A percentile compares a stretch with the other conserved stretches of the same genome.
Evolutionary conservation across 2,797 vertebrate genomes (phyloP).

Genomic region (Sebastes kiyomatsui): DNA sequence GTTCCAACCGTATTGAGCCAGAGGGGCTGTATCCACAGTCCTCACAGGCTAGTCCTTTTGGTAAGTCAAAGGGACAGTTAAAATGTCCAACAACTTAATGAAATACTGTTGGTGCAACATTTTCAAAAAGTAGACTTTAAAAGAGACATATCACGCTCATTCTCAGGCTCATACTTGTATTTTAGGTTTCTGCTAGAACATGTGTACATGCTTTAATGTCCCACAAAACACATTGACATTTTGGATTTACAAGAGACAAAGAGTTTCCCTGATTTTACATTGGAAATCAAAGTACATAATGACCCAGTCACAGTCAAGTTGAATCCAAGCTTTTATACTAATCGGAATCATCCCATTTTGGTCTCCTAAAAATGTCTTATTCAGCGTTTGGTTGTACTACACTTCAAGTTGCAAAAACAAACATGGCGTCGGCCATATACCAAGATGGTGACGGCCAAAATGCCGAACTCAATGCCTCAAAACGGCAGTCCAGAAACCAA

Average conservation of each 20-base stretch:
- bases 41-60: background rate
- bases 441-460: too few relatives aligned
- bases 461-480: too few relatives aligned
- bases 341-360: slow-evolving; percentile 12
- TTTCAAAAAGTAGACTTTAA: background rate
- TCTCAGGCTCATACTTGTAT: background rate
- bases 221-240: background rate
- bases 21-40: background rate
- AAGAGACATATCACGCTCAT: background rate
- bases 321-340: slow-evolving; percentile 16
- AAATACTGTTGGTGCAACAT: background rate
- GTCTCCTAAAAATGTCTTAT: too few relatives aligned
- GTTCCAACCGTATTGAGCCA: background rate
- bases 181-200: background rate
- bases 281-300: slow-evolving; percentile 18
- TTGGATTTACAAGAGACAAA: background rate
- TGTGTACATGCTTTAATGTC: background rate
- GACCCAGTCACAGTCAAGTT: slow-evolving; percentile 10
- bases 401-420: too few relatives aligned
- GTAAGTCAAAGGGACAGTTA: background rate
- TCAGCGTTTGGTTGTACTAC: too few relatives aligned
- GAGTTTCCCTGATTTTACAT: background rate
- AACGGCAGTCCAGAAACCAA: too few relatives aligned
- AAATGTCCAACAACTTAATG: background rate
- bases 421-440: too few relatives aligned